phyloP scores from a whole-genome alignment of 2,113 vertebrate species.

The Pristiophorus japonicus region DNA sequence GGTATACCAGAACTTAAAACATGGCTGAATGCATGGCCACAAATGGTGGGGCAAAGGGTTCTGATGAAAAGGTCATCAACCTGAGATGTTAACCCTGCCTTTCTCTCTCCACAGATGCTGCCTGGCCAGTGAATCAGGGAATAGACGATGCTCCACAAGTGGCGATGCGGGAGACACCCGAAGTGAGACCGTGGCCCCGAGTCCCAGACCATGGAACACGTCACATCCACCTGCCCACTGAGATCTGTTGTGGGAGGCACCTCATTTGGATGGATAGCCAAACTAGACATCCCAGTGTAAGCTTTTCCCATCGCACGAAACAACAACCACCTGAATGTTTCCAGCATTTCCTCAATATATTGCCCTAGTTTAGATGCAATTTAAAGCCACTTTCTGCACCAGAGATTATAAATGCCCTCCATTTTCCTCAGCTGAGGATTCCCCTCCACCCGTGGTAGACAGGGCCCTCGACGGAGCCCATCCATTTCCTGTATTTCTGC shows the following conservation, averaged over 20 bases:
- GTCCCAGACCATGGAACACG: no score
- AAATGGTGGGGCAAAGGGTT: neutral
- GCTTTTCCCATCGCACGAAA: no score
- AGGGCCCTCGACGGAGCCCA: neutral
- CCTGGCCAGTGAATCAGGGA: neutral
- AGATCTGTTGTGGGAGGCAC: no score
- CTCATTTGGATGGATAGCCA: no score
- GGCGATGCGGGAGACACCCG: no score
- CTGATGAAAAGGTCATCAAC: neutral
- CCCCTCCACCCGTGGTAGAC: neutral
- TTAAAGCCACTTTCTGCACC: neutral
- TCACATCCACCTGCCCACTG: no score
- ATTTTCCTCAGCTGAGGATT: neutral
- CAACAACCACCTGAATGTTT: neutral
- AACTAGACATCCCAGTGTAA: no score
- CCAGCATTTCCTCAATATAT: neutral
- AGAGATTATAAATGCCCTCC: neutral
- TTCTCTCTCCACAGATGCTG: neutral
- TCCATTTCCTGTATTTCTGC: neutral
- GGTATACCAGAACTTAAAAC: neutral
- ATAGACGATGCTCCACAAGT: no score
- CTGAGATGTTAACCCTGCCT: neutral
- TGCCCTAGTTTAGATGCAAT: neutral
- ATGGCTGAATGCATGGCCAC: neutral
- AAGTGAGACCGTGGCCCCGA: no score